A percentile compares a stretch with the other conserved stretches of the same genome.
Conservation (phyloP, 92 coral and sea anemone species). For the Epizoanthus illoricatus region DNA sequence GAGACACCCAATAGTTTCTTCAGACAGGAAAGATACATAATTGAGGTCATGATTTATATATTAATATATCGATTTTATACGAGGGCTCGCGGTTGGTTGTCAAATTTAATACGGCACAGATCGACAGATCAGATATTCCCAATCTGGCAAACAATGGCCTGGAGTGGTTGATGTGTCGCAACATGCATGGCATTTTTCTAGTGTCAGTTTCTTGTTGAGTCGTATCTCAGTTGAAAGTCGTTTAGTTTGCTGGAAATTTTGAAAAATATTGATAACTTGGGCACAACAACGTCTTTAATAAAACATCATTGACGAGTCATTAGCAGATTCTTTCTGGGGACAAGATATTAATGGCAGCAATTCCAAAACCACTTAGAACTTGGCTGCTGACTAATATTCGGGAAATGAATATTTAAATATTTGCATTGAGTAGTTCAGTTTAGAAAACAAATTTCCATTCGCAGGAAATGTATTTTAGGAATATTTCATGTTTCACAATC, state of each 20-base stretch:
- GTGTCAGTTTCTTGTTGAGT: background rate
- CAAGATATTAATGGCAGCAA: background rate
- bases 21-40: constrained; percentile 9
- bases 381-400: background rate
- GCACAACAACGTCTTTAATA: background rate
- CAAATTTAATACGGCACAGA: background rate
- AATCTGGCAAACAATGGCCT: background rate
- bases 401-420: background rate
- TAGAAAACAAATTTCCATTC: no score
- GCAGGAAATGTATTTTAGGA: no score
- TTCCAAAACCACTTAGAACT: constrained; percentile 4
- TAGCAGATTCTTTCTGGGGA: background rate
- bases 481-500: no score
- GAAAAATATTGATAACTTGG: background rate
- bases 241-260: background rate
- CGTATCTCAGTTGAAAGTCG: background rate
- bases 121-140: background rate
- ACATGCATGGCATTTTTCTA: background rate
- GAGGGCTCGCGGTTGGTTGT: constrained; percentile 2
- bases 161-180: background rate
- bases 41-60: background rate
- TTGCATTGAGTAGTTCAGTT: no score
- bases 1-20: background rate
- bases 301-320: constrained; percentile 19
- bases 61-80: constrained; percentile 10